phyloP scores from a whole-genome alignment of 2,888 invertebrate genomes.

The Clanis bilineata region DNA sequence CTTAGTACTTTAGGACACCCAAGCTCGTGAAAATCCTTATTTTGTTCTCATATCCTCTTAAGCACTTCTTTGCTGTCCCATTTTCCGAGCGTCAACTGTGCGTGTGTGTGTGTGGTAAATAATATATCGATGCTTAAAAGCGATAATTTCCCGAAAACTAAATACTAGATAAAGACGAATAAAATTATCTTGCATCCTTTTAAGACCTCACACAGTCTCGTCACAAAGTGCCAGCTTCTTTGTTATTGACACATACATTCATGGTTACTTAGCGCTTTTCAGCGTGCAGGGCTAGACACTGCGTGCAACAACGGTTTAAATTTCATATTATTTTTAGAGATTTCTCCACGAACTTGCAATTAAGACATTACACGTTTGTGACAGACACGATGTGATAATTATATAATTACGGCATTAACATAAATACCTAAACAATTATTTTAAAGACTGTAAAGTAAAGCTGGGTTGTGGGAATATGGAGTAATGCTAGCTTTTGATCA shows the following conservation, averaged over 20 bases:
- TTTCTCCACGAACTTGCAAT: neutral
- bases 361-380: neutral
- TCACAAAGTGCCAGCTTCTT: neutral
- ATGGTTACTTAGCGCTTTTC: conserved; percentile 1
- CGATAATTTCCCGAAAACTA: no score
- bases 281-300: neutral
- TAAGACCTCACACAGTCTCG: neutral
- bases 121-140: no score
- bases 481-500: no score
- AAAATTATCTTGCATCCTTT: neutral
- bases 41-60: no score
- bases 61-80: no score
- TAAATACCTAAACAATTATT: neutral
- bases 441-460: neutral
- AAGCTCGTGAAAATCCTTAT: no score
- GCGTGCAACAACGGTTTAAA: neutral
- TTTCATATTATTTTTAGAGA: neutral
- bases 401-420: neutral
- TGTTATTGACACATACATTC: neutral
- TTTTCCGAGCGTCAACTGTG: no score
- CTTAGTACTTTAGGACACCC: no score
- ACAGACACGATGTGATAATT: neutral
- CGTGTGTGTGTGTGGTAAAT: no score
- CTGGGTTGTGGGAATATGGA: no score
- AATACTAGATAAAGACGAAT: no score